Percentiles rank a stretch among this genome's conserved stretches.
Conservation (phyloP, 2,113 vertebrate species). For the Aplodontia rufa region DNA sequence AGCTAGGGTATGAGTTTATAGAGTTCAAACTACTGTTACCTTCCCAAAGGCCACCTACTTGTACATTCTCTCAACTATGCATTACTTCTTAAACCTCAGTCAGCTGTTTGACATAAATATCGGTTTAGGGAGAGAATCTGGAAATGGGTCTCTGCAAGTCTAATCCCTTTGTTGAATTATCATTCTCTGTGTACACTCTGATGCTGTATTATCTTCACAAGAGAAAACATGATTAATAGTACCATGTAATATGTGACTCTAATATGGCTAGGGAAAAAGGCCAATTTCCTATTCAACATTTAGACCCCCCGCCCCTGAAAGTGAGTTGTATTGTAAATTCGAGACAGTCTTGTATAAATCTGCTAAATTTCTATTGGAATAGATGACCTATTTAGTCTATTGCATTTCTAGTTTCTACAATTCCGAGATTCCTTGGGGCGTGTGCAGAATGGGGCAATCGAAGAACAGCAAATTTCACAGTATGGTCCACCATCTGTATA, state of each 20-base stretch:
- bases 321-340: slow-evolving; percentile 74
- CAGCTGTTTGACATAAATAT: neutral
- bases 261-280: slow-evolving; percentile 21
- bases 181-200: slow-evolving; percentile 10
- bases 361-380: slow-evolving; percentile 73
- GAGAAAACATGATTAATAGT: slow-evolving; percentile 66
- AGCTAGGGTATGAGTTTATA: neutral
- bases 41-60: neutral
- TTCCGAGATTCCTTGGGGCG: slow-evolving; percentile 73
- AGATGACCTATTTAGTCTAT: slow-evolving; percentile 78
- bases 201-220: slow-evolving; percentile 60
- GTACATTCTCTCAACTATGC: neutral
- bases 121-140: neutral
- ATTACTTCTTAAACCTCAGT: neutral
- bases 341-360: slow-evolving; percentile 68
- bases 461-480: slow-evolving; percentile 77
- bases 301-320: slow-evolving; percentile 62
- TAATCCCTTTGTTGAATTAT: slow-evolving; percentile 51
- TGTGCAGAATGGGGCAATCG: slow-evolving; percentile 71
- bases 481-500: slow-evolving; percentile 77
- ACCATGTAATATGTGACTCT: slow-evolving; percentile 54
- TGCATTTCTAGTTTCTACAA: slow-evolving; percentile 68
- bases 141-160: slow-evolving; percentile 30
- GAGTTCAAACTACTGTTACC: neutral
- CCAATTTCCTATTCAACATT: slow-evolving; percentile 65